Base-by-base conservation (phyloP, 1,140 invertebrate species). In the Drosophila micromelanica region DNA sequence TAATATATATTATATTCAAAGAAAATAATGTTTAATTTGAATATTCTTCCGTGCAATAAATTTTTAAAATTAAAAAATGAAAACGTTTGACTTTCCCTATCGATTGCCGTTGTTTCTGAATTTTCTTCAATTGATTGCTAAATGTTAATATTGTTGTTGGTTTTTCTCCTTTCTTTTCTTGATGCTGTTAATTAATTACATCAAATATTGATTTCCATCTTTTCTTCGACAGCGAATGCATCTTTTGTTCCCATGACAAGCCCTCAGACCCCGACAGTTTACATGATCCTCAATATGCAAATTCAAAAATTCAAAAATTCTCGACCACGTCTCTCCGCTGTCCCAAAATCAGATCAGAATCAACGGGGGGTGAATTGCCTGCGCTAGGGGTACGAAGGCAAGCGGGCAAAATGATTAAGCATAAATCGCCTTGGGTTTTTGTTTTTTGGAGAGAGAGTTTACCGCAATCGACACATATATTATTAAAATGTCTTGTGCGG, bases 101-200 rank as follows among this genome's bases (percentile, higher is more conserved):
- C 13, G 68, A 79, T 38, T 61, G 12, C 8, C 48, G 75, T 76
- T 78, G 71, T 45, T 63, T 73, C 76, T 87, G 51, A 81, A 76
- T 81, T 80, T 63, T 73, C 72, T 79, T 73, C 75, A 87, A 87
- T 87, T 79, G 84, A 89, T 79, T 74, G 65, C 42, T 77, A 89
- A 89, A 81, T 87, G 81, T 74, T 84, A 84, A 84, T 84, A 76
- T 76, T 67, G 76, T 73, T 84, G 82, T 69, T 68, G 56, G 73
- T 67, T 78, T 59, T n/a, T 43, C 30, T 37, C 48, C 6, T 43
- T 42, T 46, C 48, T 45, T 35, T 61, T 35, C 61, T 76, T 79
- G 54, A 79, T 89, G 87, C 79, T 78, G 71, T 90, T 90, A 90
- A 90, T 90, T 90, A 90, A 90, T 90, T 90, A 90, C 76, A 77